These are phyloP conservation scores for Anoncus sp. DNA, from an alignment of 2,888 invertebrate species.

Conservation along the genomic window DNA sequence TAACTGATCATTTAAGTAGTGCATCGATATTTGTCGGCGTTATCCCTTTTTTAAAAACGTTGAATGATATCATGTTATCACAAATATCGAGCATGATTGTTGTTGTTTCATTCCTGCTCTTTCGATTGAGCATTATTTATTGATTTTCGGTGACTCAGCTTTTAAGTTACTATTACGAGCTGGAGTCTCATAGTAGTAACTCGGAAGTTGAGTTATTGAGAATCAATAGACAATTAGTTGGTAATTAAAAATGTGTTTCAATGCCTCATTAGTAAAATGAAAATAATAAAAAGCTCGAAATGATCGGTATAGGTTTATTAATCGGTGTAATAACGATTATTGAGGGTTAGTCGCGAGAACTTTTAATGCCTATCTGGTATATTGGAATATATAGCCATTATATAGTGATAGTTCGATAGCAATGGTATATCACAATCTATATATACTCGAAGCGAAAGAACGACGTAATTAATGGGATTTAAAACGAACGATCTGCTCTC, in stretches of 20 bases:
- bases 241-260: background rate
- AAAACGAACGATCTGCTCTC: conserved; percentile 43
- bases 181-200: background rate
- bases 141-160: no score
- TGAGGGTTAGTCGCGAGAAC: background rate
- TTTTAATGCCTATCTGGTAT: background rate
- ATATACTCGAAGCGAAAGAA: conserved; percentile 38
- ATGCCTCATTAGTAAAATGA: background rate
- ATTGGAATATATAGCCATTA: conserved; percentile 8
- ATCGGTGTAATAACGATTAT: background rate
- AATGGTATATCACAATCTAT: background rate
- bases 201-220: background rate
- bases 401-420: background rate
- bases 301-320: conserved; percentile 10
- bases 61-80: background rate
- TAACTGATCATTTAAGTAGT: no score
- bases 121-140: no score
- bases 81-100: background rate
- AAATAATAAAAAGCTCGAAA: conserved; percentile 8
- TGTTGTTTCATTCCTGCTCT: background rate
- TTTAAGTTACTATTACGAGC: no score
- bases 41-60: no score
- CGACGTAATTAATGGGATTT: conserved; percentile 43
- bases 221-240: background rate
- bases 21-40: no score